Evolutionary conservation across 1,140 invertebrate species (phyloP).

Genomic region (Bombus confusus): DNA sequence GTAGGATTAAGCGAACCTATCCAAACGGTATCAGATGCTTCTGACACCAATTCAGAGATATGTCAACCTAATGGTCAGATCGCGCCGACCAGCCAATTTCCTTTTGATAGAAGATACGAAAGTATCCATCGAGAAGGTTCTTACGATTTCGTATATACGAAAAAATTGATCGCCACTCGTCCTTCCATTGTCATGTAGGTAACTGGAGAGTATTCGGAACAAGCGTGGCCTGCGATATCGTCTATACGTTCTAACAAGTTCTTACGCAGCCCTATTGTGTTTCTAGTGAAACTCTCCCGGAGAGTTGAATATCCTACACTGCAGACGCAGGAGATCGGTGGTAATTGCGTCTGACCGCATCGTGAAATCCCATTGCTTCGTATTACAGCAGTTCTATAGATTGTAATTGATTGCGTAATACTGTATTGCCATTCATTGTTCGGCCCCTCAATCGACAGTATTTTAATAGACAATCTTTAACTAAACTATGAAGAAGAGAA

Average conservation of each 20-base stretch:
- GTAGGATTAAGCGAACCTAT: slow-evolving; percentile 49
- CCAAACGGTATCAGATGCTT: slow-evolving; percentile 53
- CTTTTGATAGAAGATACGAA: neutral
- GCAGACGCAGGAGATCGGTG: slow-evolving; percentile 7
- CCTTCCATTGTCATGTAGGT: slow-evolving; percentile 7
- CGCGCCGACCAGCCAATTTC: slow-evolving; percentile 8
- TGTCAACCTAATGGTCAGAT: slow-evolving; percentile 67
- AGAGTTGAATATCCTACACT: slow-evolving; percentile 6
- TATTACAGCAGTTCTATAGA: slow-evolving; percentile 7
- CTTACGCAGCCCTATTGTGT: slow-evolving; percentile 24
- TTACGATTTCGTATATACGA: neutral
- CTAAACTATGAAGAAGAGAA: neutral
- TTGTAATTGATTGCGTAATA: neutral
- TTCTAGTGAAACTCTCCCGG: neutral
- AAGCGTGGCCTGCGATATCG: neutral
- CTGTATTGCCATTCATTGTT: neutral
- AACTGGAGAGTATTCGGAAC: slow-evolving; percentile 5
- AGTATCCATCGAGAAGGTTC: neutral
- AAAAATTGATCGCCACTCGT: neutral
- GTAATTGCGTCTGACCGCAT: slow-evolving; percentile 21
- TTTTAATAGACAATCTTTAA: neutral
- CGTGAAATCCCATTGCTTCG: slow-evolving; percentile 19
- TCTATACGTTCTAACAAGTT: slow-evolving; percentile 41
- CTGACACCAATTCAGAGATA: slow-evolving; percentile 64
- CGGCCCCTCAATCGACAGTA: neutral